Evolutionary conservation across 1,140 invertebrate genomes (phyloP).

Genomic region (Gryllus bimaculatus): DNA sequence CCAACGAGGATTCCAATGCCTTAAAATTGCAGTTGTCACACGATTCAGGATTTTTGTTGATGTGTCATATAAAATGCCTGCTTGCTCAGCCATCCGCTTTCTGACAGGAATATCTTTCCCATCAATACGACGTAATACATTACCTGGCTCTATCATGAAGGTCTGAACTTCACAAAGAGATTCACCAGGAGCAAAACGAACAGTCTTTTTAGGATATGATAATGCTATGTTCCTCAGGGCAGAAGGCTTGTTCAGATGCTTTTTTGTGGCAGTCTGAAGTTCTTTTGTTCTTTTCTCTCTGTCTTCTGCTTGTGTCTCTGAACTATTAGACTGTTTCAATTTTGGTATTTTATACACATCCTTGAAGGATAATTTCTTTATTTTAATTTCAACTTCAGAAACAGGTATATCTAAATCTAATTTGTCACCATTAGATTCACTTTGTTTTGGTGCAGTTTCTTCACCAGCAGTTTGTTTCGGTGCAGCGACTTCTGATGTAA

Average conservation of each 20-base stretch:
- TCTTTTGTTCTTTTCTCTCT: too few relatives aligned
- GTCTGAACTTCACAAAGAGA: neutral
- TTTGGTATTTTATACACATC: neutral
- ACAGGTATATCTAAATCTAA: too few relatives aligned
- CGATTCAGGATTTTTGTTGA: neutral
- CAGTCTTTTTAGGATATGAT: neutral
- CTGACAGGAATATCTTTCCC: neutral
- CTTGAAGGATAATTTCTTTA: neutral
- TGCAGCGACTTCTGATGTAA: too few relatives aligned
- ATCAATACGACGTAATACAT: neutral
- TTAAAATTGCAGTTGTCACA: neutral
- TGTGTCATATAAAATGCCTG: neutral
- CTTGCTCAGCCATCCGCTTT: neutral
- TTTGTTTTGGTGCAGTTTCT: too few relatives aligned
- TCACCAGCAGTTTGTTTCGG: too few relatives aligned
- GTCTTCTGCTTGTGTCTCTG: neutral
- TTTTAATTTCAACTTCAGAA: too few relatives aligned
- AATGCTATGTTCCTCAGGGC: too few relatives aligned
- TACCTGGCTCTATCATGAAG: neutral
- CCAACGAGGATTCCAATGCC: neutral
- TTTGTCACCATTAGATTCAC: too few relatives aligned
- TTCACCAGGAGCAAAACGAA: neutral
- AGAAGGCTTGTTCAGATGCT: too few relatives aligned
- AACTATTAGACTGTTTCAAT: neutral
- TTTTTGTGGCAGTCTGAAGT: neutral